Evolutionary conservation across 2,797 vertebrate genomes (phyloP), one percentile per base, ranked within the genome.

Genomic region (Enoplosus armatus): DNA sequence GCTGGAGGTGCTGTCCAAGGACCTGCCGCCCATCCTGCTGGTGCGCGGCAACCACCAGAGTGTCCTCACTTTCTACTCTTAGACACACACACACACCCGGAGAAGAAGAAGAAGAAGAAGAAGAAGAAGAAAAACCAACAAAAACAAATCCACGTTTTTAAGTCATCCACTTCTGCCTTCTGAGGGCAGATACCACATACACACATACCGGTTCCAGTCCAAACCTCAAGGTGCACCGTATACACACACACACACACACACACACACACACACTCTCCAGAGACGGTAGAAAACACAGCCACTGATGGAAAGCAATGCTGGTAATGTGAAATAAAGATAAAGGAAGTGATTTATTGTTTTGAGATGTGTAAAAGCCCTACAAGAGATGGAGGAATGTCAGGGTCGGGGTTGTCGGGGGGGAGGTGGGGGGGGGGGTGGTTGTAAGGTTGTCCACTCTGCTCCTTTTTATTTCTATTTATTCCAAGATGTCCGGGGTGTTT

Each of bases 51-150:
- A 99, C 93, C 98, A 99, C 88, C 98, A 99, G 96, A 99, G 98
- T 15, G 98, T 99, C 88, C 98, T 99, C 88, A 99, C 98, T 61
- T 99, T 99, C 95, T 99, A 99, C 91, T 99, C 98, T 6, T 99
- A 98, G 95, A 89, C 1, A 74, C 67, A 85, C 24, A 72, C 67
- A 72, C 8, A 85, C 24, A 72, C 67, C 71, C 8, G 3, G 35
- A 58, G 71, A 31, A 63, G n/a, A 53, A 64, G n/a, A n/a, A n/a
- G n/a, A n/a, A n/a, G n/a, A n/a, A n/a, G n/a, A n/a, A n/a, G n/a
- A n/a, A n/a, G n/a, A n/a, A n/a, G n/a, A n/a, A n/a, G n/a, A n/a
- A n/a, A n/a, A n/a, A n/a, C n/a, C n/a, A n/a, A n/a, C n/a, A n/a
- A n/a, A n/a, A n/a, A n/a, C n/a, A n/a, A 26, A 70, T 39, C 48